Conservation (phyloP, 2,113 vertebrate genomes). For the Patagioenas fasciata region DNA sequence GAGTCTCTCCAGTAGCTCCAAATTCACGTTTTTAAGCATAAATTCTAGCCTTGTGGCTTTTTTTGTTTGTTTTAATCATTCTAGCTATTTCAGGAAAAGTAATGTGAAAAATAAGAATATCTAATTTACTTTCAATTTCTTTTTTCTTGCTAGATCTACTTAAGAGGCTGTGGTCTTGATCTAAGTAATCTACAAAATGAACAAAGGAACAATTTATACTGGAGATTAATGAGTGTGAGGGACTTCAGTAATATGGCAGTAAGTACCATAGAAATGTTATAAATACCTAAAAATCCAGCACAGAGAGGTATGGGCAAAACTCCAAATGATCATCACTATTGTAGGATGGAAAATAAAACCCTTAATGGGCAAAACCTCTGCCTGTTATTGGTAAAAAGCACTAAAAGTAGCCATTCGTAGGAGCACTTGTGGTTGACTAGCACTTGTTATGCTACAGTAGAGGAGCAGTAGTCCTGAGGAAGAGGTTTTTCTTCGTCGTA, state of each 20-base stretch:
- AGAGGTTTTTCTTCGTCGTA: conserved; percentile 59
- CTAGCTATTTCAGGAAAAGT: conserved; percentile 42
- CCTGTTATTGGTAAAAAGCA: conserved; percentile 60
- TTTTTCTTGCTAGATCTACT: conserved; percentile 38
- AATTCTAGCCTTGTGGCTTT: not conserved
- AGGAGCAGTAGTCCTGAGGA: conserved; percentile 33
- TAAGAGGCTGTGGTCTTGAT: conserved; percentile 52
- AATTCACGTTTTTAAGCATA: not conserved
- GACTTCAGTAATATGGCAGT: conserved; percentile 11
- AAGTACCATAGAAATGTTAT: conserved; percentile 53
- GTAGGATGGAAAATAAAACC: conserved; percentile 48
- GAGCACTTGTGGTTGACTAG: conserved; percentile 63
- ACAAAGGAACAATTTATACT: conserved; percentile 24
- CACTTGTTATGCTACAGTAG: conserved; percentile 31
- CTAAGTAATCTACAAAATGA: conserved; percentile 41
- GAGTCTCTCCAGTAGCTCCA: not conserved
- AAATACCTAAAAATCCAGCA: conserved; percentile 59
- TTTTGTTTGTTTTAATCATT: conserved; percentile 5
- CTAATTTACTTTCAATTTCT: conserved; percentile 33
- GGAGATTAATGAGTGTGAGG: conserved; percentile 56
- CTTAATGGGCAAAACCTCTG: conserved; percentile 65
- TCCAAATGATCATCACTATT: conserved; percentile 31
- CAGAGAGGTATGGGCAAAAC: conserved; percentile 17
- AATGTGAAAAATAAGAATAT: conserved; percentile 38
- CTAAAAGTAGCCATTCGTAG: conserved; percentile 64